These are phyloP conservation scores for Ploceus nigricollis DNA, from an alignment of 2,113 vertebrate species.

Conservation along the genomic window DNA sequence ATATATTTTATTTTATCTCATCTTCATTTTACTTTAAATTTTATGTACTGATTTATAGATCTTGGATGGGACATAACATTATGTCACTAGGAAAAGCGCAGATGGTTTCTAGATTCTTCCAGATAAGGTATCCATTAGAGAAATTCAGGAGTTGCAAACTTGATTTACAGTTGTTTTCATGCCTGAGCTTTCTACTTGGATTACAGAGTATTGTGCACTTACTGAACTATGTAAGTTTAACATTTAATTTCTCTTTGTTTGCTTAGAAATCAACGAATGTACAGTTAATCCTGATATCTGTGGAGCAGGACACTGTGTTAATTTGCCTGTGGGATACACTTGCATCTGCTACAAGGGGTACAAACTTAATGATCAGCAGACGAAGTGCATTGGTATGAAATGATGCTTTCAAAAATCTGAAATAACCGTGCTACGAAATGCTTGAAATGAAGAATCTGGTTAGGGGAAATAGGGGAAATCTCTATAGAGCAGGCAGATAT, in stretches of 20 bases:
- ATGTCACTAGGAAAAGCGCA: not conserved
- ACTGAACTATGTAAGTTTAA: not conserved
- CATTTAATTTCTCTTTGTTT: not conserved
- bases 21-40: not conserved
- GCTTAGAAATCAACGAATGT: slow-evolving; percentile 92
- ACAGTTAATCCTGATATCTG: slow-evolving; percentile 89
- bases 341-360: slow-evolving; percentile 89
- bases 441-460: not conserved
- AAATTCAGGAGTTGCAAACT: not conserved
- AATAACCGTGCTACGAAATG: not conserved
- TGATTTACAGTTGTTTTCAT: not conserved
- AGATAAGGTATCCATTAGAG: not conserved
- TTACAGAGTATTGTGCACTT: not conserved
- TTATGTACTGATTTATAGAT: not conserved
- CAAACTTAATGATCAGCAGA: slow-evolving; percentile 75
- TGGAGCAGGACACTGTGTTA: slow-evolving; percentile 88
- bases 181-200: not conserved
- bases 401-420: not conserved
- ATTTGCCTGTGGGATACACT: slow-evolving; percentile 86
- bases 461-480: not conserved
- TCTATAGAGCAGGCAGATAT: not conserved
- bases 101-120: not conserved
- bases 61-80: not conserved
- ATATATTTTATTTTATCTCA: not conserved
- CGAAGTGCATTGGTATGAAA: slow-evolving; percentile 87